Evolutionary conservation across 2,888 invertebrate species (phyloP).

Genomic region (Uloborus plumipes): DNA sequence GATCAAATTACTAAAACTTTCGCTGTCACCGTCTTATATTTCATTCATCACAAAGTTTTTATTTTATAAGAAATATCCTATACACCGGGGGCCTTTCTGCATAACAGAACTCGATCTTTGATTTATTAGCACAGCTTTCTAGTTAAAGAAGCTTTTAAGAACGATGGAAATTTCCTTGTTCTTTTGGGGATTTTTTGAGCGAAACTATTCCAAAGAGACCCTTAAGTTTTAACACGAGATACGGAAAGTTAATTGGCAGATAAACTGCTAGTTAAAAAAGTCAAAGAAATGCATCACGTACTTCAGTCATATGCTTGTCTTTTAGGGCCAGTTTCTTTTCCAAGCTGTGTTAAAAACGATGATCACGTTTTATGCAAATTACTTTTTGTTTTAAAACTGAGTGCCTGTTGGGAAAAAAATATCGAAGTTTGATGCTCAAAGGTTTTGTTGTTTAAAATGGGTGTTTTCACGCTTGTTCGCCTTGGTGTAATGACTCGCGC

Average conservation of each 20-base stretch:
- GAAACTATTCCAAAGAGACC: neutral
- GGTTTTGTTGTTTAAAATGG: no score
- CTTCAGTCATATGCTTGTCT: neutral
- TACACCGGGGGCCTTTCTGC: neutral
- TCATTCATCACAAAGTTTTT: no score
- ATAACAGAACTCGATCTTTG: neutral
- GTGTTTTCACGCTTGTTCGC: no score
- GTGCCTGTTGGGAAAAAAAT: no score
- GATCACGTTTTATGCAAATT: no score
- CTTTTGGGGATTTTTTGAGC: slow-evolving; percentile 7
- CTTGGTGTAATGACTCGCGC: no score
- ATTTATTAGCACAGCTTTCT: slow-evolving; percentile 20
- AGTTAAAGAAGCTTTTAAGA: slow-evolving; percentile 1
- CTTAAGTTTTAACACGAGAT: neutral
- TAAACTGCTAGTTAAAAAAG: slow-evolving; percentile 4
- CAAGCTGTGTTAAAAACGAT: no score
- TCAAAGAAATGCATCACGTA: slow-evolving; percentile 1
- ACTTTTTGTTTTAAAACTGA: no score
- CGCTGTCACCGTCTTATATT: no score
- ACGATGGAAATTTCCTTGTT: slow-evolving; percentile 13
- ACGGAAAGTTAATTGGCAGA: slow-evolving; percentile 8
- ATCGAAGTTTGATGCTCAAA: no score
- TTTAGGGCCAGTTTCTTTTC: neutral
- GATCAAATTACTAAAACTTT: no score
- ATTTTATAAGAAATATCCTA: no score